Evolutionary conservation across 2,888 invertebrate species (phyloP), one percentile per base, ranked within the genome.

Genomic region (Lissocephala sabroskyi): DNA sequence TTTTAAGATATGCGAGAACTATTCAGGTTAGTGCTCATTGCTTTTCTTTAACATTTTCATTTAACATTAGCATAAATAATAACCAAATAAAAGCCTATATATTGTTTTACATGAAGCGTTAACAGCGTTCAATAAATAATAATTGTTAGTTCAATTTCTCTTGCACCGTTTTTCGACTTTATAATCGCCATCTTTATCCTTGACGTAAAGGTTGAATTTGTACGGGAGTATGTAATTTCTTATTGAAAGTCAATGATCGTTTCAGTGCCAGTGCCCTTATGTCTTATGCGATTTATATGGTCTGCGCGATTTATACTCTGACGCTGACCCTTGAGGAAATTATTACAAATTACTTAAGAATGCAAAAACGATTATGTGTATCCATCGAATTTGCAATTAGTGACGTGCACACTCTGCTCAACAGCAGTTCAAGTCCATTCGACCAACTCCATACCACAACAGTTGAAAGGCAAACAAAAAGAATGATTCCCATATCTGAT

Each of bases 1-100:
- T 62, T 96, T 96, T 86, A 93, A 94, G 86, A 92, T 96, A 58
- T 62, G 60, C 9, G 75, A 79, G 30, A 47, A 59, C 40, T 41
- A 37, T 16, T 41, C 57, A 1, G 45, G 47, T 33, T 23, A 5
- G 23, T 23, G 23, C 23, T n/a, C n/a, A n/a, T n/a, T n/a, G n/a
- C n/a, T n/a, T n/a, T n/a, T n/a, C n/a, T n/a, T n/a, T n/a, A n/a
- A n/a, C n/a, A n/a, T n/a, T n/a, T n/a, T n/a, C n/a, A n/a, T n/a
- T n/a, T n/a, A n/a, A n/a, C n/a, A n/a, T n/a, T n/a, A n/a, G n/a
- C n/a, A n/a, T n/a, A n/a, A n/a, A n/a, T n/a, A n/a, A n/a, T n/a
- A n/a, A n/a, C n/a, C n/a, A n/a, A n/a, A n/a, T n/a, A n/a, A n/a
- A n/a, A n/a, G n/a, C n/a, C n/a, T n/a, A n/a, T n/a, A n/a, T n/a